These are phyloP conservation scores for Drosophila affinis DNA, from an alignment of 2,888 invertebrate genomes.

Conservation along the genomic window DNA sequence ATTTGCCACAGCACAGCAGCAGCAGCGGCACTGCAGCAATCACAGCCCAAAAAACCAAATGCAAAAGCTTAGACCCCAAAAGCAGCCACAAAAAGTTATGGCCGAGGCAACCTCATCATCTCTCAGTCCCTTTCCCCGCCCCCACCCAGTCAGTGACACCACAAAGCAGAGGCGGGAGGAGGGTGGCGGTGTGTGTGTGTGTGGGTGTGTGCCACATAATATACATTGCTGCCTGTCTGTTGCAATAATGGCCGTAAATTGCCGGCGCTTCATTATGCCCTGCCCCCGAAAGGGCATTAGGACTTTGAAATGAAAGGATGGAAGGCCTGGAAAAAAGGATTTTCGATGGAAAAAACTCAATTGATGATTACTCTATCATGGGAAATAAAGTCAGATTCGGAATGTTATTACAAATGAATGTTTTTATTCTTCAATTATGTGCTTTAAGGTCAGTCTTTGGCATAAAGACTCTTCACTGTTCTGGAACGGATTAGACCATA, in stretches of 20 bases:
- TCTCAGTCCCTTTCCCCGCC: background rate
- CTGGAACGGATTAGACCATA: too few relatives aligned
- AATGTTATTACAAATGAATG: background rate
- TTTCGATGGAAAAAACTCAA: background rate
- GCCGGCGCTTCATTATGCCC: conserved; percentile 27
- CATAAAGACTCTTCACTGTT: background rate
- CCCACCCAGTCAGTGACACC: conserved; percentile 1
- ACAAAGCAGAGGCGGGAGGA: conserved; percentile 1
- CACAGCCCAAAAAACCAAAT: conserved; percentile 36
- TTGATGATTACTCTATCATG: background rate
- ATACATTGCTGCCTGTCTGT: conserved; percentile 34
- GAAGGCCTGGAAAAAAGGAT: background rate
- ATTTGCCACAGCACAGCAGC: conserved; percentile 5
- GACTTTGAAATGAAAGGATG: background rate
- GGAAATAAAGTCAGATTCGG: background rate
- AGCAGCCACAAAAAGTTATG: conserved; percentile 51
- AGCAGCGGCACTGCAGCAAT: conserved; percentile 15
- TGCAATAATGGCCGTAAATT: conserved; percentile 56
- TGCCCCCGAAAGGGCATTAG: background rate
- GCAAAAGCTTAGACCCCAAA: conserved; percentile 46
- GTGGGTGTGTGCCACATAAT: conserved; percentile 26
- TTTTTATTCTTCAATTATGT: background rate
- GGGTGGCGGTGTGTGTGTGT: too few relatives aligned
- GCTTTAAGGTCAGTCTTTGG: background rate
- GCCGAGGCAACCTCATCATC: conserved; percentile 24